phyloP scores from a whole-genome alignment of 2,797 vertebrate genomes.

The Limosa lapponica region DNA sequence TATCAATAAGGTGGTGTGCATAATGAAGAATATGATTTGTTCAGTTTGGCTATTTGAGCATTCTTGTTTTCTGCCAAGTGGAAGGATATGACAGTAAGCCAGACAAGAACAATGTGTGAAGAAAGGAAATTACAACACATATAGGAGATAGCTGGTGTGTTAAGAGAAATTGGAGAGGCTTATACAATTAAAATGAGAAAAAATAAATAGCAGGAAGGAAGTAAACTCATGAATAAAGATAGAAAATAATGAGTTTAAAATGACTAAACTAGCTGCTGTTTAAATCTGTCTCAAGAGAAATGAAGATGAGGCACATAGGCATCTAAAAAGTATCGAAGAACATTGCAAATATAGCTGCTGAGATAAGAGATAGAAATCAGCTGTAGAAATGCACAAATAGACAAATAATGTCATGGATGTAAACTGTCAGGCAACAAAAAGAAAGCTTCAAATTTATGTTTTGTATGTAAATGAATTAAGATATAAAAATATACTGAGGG shows the following conservation, averaged over 20 bases:
- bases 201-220: slow-evolving; percentile 16
- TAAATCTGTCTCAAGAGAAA: background rate
- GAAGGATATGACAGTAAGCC: background rate
- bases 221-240: slow-evolving; percentile 35
- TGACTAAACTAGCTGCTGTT: background rate
- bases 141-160: background rate
- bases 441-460: background rate
- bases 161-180: background rate
- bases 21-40: background rate
- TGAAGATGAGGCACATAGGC: background rate
- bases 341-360: background rate
- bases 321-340: background rate
- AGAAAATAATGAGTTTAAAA: slow-evolving; percentile 8
- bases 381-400: background rate
- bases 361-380: background rate
- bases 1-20: background rate
- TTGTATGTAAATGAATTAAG: background rate
- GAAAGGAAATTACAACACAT: background rate
- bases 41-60: background rate
- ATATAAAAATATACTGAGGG: background rate
- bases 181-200: background rate
- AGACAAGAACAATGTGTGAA: background rate
- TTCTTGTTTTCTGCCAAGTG: slow-evolving; percentile 15
- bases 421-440: background rate
- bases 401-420: background rate